Base-by-base conservation (phyloP, 30 jellyfish, hydroid and myxozoan genomes). In the Chironex yamaguchii region DNA sequence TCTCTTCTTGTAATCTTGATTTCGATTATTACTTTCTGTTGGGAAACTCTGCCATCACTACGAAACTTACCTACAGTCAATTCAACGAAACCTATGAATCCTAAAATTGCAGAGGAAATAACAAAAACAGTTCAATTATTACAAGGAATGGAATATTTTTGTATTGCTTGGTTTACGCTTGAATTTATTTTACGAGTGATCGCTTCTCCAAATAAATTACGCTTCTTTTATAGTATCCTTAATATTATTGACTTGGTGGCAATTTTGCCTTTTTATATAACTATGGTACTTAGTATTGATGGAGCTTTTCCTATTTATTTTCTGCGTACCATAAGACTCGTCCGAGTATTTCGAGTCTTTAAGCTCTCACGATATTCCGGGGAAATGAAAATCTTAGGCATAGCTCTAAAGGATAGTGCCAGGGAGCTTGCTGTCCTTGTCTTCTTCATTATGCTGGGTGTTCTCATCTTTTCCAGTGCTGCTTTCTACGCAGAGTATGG, bases 341-440 rank as follows among this genome's bases (percentile, higher is more conserved):
- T 83, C 14, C 99, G 99, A 4, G 99, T 94, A 9, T 94, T 94
- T 36, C 99, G 99, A 20, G 78, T 94, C 36, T 94, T 94, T 86
- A 94, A 94, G 65, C 91, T 94, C 6, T 94, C 99, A 29, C 89
- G 99, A 4, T 90, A 94, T 70, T 94, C 99, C 58, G 96, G 96
- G 27, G 99, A 94, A 71, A 94, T 94, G 99, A 94, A 84, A 54
- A 88, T 94, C 24, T 83, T 94, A 23, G 99, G 99, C n/a, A 94
- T 89, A 14, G 97, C 99, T 9, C 58, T 94, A 58, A 82, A 31
- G 17, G 97, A 89, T 68, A 94, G 99, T 62, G 97, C 90, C 27
- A 52, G 96, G 49, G 99, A 94, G 65, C 95, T 94, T 20, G 95
- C 97, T 26, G 93, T 94, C 22, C 92, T 94, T 22, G 90, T 94